Percentiles rank a stretch among this genome's conserved stretches.
Evolutionary conservation across 2,888 invertebrate species (phyloP).

Genomic region (Phyllotreta cruciferae): DNA sequence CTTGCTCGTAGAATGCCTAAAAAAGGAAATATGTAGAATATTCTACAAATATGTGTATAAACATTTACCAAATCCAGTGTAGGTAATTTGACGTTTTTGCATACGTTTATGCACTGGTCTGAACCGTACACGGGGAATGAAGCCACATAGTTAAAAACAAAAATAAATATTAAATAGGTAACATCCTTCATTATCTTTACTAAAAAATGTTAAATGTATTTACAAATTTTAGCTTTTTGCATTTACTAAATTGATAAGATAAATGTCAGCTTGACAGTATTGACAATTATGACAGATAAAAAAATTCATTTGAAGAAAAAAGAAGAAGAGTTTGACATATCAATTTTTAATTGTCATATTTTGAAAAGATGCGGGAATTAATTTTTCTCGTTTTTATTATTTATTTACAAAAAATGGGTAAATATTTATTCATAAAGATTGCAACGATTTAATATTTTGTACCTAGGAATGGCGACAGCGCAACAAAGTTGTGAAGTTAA

Average conservation of each 20-base stretch:
- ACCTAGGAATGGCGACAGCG: background rate
- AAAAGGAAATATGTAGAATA: constrained; percentile 4
- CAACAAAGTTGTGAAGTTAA: constrained; percentile 11
- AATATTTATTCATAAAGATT: background rate
- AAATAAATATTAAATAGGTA: constrained; percentile 23
- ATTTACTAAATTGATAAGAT: no score
- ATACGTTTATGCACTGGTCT: constrained; percentile 45
- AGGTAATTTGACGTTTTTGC: constrained; percentile 43
- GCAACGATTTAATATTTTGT: background rate
- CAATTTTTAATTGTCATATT: background rate
- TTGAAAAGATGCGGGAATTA: constrained; percentile 10
- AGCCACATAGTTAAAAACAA: constrained; percentile 19
- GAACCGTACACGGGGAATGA: constrained; percentile 33
- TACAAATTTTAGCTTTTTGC: no score
- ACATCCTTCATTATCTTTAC: constrained; percentile 21
- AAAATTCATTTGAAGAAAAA: no score
- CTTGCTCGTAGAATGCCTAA: constrained; percentile 49
- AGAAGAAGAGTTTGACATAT: no score
- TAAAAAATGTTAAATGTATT: no score
- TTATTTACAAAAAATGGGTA: constrained; percentile 1
- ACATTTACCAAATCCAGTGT: constrained; percentile 42
- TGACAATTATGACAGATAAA: no score
- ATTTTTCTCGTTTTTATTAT: constrained; percentile 2
- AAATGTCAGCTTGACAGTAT: no score
- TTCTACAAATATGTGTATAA: constrained; percentile 15